Evolutionary conservation across 2,888 invertebrate genomes (phyloP).

Genomic region (Tinea semifulvella): DNA sequence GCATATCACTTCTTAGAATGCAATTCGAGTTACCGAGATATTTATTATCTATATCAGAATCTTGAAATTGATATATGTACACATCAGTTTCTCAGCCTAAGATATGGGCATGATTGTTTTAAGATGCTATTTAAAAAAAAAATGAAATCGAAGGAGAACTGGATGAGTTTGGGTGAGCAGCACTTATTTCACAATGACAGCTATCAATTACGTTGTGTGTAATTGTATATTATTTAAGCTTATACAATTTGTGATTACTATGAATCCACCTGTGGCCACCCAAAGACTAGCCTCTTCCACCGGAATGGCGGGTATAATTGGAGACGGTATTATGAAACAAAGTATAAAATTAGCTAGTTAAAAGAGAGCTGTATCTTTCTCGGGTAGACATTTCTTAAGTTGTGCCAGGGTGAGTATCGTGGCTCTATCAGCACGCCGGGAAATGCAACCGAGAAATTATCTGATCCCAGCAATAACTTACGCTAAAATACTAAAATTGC

Average conservation of each 20-base stretch:
- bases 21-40: constrained; percentile 50
- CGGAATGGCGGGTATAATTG: background rate
- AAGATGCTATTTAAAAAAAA: constrained; percentile 2
- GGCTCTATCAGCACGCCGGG: constrained; percentile 45
- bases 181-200: background rate
- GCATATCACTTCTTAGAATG: constrained; percentile 43
- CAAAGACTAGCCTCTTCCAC: constrained; percentile 6
- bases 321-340: background rate
- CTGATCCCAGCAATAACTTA: constrained; percentile 61
- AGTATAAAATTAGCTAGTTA: background rate
- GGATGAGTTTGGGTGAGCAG: background rate
- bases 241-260: background rate
- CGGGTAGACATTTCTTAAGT: constrained; percentile 14
- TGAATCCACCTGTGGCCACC: constrained; percentile 4
- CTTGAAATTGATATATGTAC: constrained; percentile 21
- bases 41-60: constrained; percentile 58
- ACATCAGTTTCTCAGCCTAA: background rate
- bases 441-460: constrained; percentile 52
- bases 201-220: background rate
- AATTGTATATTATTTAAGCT: constrained; percentile 5
- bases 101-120: constrained; percentile 2
- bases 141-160: constrained; percentile 6
- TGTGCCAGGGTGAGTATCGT: constrained; percentile 32
- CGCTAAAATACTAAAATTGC: constrained; percentile 61
- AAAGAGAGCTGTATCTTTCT: constrained; percentile 1